Evolutionary conservation across 2,888 invertebrate genomes (phyloP).

Genomic region (Caenorhabditis imperialis): DNA sequence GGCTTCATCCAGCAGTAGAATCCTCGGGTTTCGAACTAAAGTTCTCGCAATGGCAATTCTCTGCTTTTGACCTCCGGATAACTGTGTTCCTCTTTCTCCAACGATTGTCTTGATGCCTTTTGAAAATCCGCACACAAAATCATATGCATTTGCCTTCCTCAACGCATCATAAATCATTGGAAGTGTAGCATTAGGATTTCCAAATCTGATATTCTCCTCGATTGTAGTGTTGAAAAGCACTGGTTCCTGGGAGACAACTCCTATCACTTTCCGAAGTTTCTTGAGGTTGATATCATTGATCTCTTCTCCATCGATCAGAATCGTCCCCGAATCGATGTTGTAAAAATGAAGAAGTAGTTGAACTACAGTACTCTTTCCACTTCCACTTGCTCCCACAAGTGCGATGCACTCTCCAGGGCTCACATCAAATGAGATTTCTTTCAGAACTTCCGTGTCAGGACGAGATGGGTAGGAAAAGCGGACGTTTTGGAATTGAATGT

Average conservation of each 20-base stretch:
- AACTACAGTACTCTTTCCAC: conserved; percentile 69
- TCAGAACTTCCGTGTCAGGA: conserved; percentile 75
- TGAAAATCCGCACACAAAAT: conserved; percentile 79
- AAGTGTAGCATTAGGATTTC: conserved; percentile 57
- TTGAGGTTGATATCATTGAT: conserved; percentile 79
- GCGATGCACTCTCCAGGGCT: conserved; percentile 67
- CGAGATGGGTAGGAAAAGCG: conserved; percentile 80
- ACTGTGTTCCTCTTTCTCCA: conserved; percentile 79
- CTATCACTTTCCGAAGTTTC: conserved; percentile 79
- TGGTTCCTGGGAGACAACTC: conserved; percentile 79
- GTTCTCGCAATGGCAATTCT: conserved; percentile 64
- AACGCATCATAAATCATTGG: conserved; percentile 60
- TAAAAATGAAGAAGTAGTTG: conserved; percentile 66
- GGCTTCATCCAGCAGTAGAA: conserved; percentile 57
- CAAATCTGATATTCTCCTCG: conserved; percentile 80
- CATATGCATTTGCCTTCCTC: conserved; percentile 79
- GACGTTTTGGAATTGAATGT: conserved; percentile 79
- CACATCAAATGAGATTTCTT: conserved; percentile 63
- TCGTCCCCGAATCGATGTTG: conserved; percentile 61
- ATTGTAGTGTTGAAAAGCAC: conserved; percentile 83
- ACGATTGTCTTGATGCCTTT: conserved; percentile 79
- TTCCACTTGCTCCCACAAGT: conserved; percentile 68
- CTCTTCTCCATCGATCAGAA: conserved; percentile 79
- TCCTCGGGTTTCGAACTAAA: conserved; percentile 52
- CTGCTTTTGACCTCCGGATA: conserved; percentile 79